Evolutionary conservation across 2,888 invertebrate species (phyloP).

Genomic region (Machimus rusticus): DNA sequence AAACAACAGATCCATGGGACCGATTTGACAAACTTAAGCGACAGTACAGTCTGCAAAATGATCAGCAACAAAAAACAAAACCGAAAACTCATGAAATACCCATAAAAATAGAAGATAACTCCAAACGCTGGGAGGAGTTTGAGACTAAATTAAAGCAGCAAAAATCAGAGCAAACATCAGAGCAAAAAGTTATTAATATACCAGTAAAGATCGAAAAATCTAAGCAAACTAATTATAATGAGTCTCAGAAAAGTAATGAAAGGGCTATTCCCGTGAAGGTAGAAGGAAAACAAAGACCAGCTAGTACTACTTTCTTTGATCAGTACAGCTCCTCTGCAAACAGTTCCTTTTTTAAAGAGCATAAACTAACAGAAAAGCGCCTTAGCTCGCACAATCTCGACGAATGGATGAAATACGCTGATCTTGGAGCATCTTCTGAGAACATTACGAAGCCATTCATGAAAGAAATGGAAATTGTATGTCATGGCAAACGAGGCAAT

Average conservation of each 20-base stretch:
- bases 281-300: neutral
- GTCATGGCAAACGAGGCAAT: slow-evolving; percentile 52
- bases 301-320: neutral
- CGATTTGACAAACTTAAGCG: neutral
- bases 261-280: neutral
- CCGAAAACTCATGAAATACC: neutral
- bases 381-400: slow-evolving; percentile 60
- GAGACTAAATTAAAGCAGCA: neutral
- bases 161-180: neutral
- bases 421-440: slow-evolving; percentile 57
- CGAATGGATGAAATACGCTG: slow-evolving; percentile 63
- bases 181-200: neutral
- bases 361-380: slow-evolving; percentile 49
- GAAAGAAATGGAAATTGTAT: slow-evolving; percentile 60
- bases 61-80: neutral
- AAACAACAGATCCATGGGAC: neutral
- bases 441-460: slow-evolving; percentile 60
- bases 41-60: neutral
- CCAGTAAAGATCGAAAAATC: neutral
- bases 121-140: neutral
- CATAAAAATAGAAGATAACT: neutral
- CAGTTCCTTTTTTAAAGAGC: neutral
- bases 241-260: neutral
- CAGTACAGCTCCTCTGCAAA: neutral
- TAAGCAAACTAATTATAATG: neutral